A percentile compares a stretch with the other conserved stretches of the same genome.
These are phyloP conservation scores for Platycheirus rosarum DNA, from an alignment of 2,888 invertebrate genomes.

Conservation along the genomic window DNA sequence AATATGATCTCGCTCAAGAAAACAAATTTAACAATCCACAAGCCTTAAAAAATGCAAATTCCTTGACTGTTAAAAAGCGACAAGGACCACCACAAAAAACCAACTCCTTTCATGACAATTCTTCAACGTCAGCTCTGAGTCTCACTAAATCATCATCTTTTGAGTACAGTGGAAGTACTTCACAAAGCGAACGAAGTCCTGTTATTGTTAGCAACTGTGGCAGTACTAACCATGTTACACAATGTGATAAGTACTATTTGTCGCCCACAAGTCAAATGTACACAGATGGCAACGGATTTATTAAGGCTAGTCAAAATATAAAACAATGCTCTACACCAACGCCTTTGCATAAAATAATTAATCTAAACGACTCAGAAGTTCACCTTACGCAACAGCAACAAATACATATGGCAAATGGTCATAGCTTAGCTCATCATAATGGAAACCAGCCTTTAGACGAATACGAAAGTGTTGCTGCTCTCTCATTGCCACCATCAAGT, in stretches of 20 bases:
- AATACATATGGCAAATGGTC: constrained; percentile 30
- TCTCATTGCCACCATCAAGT: constrained; percentile 50
- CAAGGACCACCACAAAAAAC: constrained; percentile 63
- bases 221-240: constrained; percentile 75
- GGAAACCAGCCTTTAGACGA: constrained; percentile 55
- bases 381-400: constrained; percentile 40
- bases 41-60: constrained; percentile 74
- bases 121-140: constrained; percentile 46
- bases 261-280: constrained; percentile 81
- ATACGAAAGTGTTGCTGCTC: constrained; percentile 45
- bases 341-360: constrained; percentile 75
- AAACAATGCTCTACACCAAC: constrained; percentile 80
- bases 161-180: constrained; percentile 44
- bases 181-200: constrained; percentile 12
- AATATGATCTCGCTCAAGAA: constrained; percentile 75
- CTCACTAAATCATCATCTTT: constrained; percentile 67
- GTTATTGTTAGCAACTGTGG: neutral
- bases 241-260: constrained; percentile 81
- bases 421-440: constrained; percentile 38
- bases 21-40: constrained; percentile 77
- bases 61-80: constrained; percentile 69
- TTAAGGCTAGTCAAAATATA: constrained; percentile 81
- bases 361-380: constrained; percentile 40
- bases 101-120: constrained; percentile 67
- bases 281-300: constrained; percentile 79